These are phyloP conservation scores for Puntigrus tetrazona DNA, from an alignment of 2,113 vertebrate genomes.

Conservation along the genomic window DNA sequence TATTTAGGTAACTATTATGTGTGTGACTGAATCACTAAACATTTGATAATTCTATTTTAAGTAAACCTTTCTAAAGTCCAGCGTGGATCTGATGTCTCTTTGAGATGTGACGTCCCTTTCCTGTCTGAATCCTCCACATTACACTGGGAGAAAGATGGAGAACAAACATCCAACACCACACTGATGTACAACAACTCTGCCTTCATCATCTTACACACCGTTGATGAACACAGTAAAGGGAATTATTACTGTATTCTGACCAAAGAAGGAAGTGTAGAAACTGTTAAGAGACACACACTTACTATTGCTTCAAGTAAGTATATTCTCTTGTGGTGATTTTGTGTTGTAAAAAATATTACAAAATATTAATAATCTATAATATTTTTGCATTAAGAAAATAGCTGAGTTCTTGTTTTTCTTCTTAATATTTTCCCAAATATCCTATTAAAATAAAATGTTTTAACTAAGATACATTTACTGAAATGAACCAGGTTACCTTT, in stretches of 20 bases:
- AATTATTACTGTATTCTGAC: no score
- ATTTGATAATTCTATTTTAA: not conserved
- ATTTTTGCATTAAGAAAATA: not conserved
- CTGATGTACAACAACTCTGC: no score
- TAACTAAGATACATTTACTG: not conserved
- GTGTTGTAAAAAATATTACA: no score
- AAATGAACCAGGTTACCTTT: not conserved
- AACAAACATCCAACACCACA: no score
- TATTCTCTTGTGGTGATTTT: not conserved
- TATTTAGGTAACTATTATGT: not conserved
- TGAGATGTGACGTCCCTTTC: not conserved
- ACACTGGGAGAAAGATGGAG: not conserved
- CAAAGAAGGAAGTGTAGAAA: no score
- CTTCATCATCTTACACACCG: no score
- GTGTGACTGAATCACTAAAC: not conserved
- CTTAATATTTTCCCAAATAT: no score
- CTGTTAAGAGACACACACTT: not conserved
- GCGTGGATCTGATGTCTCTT: not conserved
- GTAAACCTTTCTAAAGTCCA: not conserved
- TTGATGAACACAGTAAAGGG: no score
- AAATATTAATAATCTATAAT: no score
- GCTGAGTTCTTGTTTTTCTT: rapidly evolving
- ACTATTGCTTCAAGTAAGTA: not conserved
- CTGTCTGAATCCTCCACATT: not conserved
- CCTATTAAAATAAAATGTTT: not conserved